A percentile compares a stretch with the other conserved stretches of the same genome.
phyloP scores from a whole-genome alignment of 2,797 vertebrate species.

The Fundulus diaphanus region DNA sequence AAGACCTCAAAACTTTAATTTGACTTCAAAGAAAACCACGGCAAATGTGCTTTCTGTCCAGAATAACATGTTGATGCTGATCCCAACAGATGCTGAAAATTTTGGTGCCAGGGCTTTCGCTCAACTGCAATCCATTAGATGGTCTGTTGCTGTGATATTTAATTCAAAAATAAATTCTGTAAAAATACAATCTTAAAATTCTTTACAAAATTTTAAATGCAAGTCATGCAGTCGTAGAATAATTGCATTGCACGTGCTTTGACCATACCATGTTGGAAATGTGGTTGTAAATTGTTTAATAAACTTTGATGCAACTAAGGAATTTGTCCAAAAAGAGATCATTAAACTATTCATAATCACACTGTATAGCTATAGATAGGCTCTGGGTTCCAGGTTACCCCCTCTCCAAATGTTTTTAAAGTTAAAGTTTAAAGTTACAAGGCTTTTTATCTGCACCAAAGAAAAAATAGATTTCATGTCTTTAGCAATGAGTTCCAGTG shows the following conservation, averaged over 20 bases:
- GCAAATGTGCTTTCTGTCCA: constrained; percentile 50
- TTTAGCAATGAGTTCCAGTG: too few relatives aligned
- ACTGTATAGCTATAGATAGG: not conserved
- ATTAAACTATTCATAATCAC: not conserved
- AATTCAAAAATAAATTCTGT: not conserved
- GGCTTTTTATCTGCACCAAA: too few relatives aligned
- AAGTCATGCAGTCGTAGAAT: too few relatives aligned
- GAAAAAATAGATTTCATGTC: too few relatives aligned
- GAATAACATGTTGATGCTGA: constrained; percentile 47
- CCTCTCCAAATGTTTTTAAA: too few relatives aligned
- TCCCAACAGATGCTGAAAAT: constrained; percentile 36
- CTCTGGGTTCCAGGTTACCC: not conserved
- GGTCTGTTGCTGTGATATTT: not conserved
- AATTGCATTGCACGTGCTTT: too few relatives aligned
- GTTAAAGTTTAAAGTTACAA: too few relatives aligned
- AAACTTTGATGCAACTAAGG: not conserved
- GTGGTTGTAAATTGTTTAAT: not conserved
- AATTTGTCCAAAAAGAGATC: not conserved
- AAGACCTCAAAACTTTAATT: constrained; percentile 18
- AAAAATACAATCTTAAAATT: not conserved
- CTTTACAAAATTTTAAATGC: not conserved
- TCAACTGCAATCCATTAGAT: not conserved
- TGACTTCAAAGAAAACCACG: constrained; percentile 51
- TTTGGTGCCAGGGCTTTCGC: not conserved
- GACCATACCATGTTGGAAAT: too few relatives aligned